Conservation (phyloP, 2,113 vertebrate genomes). For the Mormyrus lacerda region DNA sequence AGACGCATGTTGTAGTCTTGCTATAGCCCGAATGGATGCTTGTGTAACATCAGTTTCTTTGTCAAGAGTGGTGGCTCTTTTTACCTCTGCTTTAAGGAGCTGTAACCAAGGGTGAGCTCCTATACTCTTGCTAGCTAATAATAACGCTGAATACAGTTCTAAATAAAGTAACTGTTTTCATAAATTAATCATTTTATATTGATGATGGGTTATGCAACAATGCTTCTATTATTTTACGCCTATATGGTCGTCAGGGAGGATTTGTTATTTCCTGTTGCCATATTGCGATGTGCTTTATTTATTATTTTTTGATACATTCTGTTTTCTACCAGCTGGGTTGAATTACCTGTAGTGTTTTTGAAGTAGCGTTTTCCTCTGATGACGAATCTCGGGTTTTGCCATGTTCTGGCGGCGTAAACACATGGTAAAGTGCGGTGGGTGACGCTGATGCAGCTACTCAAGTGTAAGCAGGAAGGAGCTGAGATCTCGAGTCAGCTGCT, state of each 20-base stretch:
- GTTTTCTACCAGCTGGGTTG: neutral
- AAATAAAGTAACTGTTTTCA: neutral
- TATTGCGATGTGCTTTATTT: neutral
- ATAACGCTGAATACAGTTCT: neutral
- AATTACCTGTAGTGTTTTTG: slow-evolving; percentile 1
- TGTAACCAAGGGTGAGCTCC: neutral
- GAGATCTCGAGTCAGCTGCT: slow-evolving; percentile 30
- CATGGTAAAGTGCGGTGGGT: neutral
- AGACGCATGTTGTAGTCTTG: neutral
- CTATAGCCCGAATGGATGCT: neutral
- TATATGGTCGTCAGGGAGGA: neutral
- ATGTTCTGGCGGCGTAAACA: neutral
- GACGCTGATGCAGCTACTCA: neutral
- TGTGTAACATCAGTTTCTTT: neutral
- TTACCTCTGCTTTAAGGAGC: neutral
- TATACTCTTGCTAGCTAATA: neutral
- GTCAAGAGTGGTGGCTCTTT: neutral
- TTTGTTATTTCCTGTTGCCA: neutral
- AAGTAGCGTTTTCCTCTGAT: slow-evolving; percentile 19
- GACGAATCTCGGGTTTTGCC: slow-evolving; percentile 33
- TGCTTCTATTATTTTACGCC: neutral
- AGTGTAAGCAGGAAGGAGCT: slow-evolving; percentile 55
- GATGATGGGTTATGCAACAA: neutral
- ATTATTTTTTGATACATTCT: neutral
- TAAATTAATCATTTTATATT: neutral